Evolutionary conservation across 2,113 vertebrate genomes (phyloP), one percentile per base, ranked within the genome.

Genomic region (Oncorhynchus mykiss): DNA sequence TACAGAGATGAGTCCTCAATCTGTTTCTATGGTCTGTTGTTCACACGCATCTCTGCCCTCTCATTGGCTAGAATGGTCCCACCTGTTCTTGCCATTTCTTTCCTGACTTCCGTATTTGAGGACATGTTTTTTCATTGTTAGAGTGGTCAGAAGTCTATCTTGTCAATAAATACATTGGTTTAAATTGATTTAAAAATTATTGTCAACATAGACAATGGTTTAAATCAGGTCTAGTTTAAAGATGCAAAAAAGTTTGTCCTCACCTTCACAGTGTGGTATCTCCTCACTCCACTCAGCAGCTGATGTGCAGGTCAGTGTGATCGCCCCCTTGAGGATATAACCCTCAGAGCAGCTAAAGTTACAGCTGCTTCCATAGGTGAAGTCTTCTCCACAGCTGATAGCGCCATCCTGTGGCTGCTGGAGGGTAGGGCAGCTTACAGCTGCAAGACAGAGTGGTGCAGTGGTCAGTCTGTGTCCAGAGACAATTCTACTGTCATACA

Each of bases 261-360:
- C 81, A 95, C 95, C 94, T 92, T 92, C 85, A 87, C 95, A 96
- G 16, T 13, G 74, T 2, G 95, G 94, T 13, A 78, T 59, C 8
- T 27, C 76, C 7, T 85, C 86, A 27, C 84, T 94, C 95, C 94
- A 95, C 71, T 87, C 77, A 1, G 92, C 92, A 0, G 76, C 81
- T 62, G 91, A 88, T 0, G 87, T 85, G 80, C 95, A 96, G 2
- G 0, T 76, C 16, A 93, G 72, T 2, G 1, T 67, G 76, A 78
- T 79, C 0, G 80, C 69, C 7, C 95, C 95, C 73, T 86, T 70
- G 24, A 90, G 86, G 12, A 34, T 66, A 80, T 92, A 94, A 3
- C 94, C 93, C 0, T 85, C 54, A 7, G 62, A 27, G 29, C 96
- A 97, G 57, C 27, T 66, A 12, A 96, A 96, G 2, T 9, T 62